Conservation (phyloP, 2,888 invertebrate genomes). For the Miltochrista miniata region DNA sequence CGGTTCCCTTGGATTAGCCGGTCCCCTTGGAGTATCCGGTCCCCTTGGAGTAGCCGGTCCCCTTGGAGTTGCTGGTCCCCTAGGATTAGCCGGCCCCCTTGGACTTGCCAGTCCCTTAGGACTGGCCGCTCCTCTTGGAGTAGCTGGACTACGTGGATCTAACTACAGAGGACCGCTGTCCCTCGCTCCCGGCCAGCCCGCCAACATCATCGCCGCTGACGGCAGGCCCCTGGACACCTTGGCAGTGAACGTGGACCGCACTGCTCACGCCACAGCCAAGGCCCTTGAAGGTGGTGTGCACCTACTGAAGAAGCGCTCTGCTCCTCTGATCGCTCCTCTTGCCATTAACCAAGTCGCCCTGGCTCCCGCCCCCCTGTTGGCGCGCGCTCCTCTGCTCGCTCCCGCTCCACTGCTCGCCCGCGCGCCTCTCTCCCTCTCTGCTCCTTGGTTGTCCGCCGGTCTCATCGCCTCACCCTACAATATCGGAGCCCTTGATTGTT, state of each 20-base stretch:
- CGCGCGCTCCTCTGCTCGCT: constrained; percentile 43
- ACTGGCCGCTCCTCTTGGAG: neutral
- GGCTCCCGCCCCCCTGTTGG: constrained; percentile 43
- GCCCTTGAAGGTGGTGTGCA: constrained; percentile 40
- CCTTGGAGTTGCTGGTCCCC: constrained; percentile 23
- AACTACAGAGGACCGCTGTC: constrained; percentile 72
- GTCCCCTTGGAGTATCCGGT: neutral
- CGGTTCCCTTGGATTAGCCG: constrained; percentile 14
- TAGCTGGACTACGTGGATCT: constrained; percentile 20
- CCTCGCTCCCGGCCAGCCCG: constrained; percentile 72
- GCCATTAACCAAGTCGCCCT: constrained; percentile 26
- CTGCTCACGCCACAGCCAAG: constrained; percentile 63
- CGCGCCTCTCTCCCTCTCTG: neutral
- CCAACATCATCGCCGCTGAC: constrained; percentile 65
- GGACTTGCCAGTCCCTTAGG: constrained; percentile 21
- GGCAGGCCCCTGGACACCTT: constrained; percentile 73
- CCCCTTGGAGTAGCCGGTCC: constrained; percentile 34
- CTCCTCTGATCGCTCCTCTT: constrained; percentile 45
- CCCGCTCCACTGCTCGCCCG: constrained; percentile 33
- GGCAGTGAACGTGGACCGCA: constrained; percentile 71
- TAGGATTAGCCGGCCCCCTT: constrained; percentile 34
- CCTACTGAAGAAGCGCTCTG: constrained; percentile 44
- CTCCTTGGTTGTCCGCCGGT: neutral
- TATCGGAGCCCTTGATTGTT: neutral
- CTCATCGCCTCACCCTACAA: neutral